Conservation (phyloP, 2,888 invertebrate species). For the Aphodius sticticus region DNA sequence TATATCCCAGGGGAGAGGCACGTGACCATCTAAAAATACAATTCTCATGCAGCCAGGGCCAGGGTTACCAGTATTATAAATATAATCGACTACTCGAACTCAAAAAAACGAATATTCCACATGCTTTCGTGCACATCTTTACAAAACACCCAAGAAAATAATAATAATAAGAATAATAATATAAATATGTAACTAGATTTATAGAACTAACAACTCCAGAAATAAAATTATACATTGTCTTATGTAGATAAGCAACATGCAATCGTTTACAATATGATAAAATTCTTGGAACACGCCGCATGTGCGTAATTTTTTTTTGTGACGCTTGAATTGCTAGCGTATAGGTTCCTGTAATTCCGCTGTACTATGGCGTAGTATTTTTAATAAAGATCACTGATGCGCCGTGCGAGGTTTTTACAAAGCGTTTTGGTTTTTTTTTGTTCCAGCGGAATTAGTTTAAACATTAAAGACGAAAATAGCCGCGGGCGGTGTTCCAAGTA, state of each 20-base stretch:
- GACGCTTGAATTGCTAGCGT: too few species aligned
- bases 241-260: background rate
- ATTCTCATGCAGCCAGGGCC: constrained; percentile 14
- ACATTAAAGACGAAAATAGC: constrained; percentile 37
- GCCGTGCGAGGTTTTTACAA: background rate
- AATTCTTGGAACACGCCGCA: background rate
- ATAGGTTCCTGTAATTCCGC: too few species aligned
- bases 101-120: constrained; percentile 9
- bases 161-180: too few species aligned
- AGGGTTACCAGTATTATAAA: constrained; percentile 21
- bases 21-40: constrained; percentile 24
- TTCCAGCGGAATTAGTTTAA: background rate
- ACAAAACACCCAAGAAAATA: too few species aligned
- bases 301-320: too few species aligned
- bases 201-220: too few species aligned
- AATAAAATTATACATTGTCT: background rate
- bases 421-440: background rate
- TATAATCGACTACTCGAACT: constrained; percentile 5
- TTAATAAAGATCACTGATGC: background rate
- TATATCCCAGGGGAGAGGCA: constrained; percentile 5
- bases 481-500: constrained; percentile 40
- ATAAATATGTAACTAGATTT: too few species aligned
- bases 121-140: background rate
- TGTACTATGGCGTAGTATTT: background rate
- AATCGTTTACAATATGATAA: background rate